Evolutionary conservation across 1,140 invertebrate species (phyloP).

Genomic region (Adoxophyes honmai): DNA sequence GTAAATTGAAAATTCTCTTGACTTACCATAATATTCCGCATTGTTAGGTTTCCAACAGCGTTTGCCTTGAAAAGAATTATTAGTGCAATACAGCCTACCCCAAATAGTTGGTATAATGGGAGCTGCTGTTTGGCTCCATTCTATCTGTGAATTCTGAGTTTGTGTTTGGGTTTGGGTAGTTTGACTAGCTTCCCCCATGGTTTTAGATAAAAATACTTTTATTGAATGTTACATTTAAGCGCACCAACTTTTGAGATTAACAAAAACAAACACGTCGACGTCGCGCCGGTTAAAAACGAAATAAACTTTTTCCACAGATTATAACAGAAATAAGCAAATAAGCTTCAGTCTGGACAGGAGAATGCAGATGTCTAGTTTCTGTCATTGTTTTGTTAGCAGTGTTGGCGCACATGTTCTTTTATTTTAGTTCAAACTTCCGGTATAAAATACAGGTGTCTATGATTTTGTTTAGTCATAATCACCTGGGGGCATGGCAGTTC

Average conservation of each 20-base stretch:
- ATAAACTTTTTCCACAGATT: conserved; percentile 6
- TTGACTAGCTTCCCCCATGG: conserved; percentile 54
- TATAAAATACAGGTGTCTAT: too few species aligned
- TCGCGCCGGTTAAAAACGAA: background rate
- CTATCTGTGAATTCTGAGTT: conserved; percentile 70
- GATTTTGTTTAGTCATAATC: too few species aligned
- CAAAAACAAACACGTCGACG: too few species aligned
- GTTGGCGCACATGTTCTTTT: too few species aligned
- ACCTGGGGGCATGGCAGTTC: too few species aligned
- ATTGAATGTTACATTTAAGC: too few species aligned
- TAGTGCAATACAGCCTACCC: conserved; percentile 66
- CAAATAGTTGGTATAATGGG: conserved; percentile 67
- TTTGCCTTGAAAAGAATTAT: conserved; percentile 39
- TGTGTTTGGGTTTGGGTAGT: conserved; percentile 62
- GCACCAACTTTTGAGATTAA: too few species aligned
- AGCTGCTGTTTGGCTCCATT: conserved; percentile 64
- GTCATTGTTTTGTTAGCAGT: too few species aligned
- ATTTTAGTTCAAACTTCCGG: too few species aligned
- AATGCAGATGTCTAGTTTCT: too few species aligned
- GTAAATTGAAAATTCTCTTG: too few species aligned
- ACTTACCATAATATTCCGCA: conserved; percentile 63
- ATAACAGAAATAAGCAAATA: background rate
- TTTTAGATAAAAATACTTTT: background rate
- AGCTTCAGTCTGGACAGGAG: background rate
- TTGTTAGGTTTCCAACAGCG: conserved; percentile 45